Percentiles rank a stretch among this genome's conserved stretches.
These are phyloP conservation scores for Cladopsammia gracilis DNA, from an alignment of 64 coral and sea anemone genomes.

Conservation along the genomic window DNA sequence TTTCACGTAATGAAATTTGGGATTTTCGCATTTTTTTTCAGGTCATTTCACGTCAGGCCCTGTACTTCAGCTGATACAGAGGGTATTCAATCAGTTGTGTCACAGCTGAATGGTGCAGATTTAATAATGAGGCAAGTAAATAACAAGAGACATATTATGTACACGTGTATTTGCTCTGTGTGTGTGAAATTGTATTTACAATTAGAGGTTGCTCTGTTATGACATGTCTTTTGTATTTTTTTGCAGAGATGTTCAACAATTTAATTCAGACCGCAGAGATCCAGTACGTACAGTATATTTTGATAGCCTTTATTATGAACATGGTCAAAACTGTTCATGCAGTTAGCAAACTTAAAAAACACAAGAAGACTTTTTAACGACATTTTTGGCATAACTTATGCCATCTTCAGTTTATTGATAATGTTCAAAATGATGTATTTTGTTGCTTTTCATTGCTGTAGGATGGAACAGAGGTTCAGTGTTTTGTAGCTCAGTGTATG, in stretches of 20 bases:
- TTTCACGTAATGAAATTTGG: no score
- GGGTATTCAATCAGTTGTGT: conserved; percentile 69
- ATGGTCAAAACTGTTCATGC: no score
- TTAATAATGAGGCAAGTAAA: conserved; percentile 67
- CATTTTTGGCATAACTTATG: background rate
- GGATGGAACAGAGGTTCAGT: conserved; percentile 94
- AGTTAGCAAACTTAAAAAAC: no score
- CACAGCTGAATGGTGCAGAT: conserved; percentile 72
- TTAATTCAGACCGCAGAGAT: conserved; percentile 79
- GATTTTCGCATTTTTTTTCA: background rate
- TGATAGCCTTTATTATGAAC: no score
- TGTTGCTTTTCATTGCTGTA: background rate
- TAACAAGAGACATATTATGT: no score
- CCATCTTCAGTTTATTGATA: no score
- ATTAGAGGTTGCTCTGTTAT: no score
- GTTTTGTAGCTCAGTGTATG: conserved; percentile 89
- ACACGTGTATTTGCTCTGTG: no score
- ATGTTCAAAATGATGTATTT: background rate
- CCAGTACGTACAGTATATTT: conserved; percentile 53
- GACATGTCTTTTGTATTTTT: conserved; percentile 6
- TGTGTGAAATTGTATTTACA: no score
- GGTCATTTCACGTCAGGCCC: conserved; percentile 83
- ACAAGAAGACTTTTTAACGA: background rate
- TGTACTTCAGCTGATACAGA: conserved; percentile 72
- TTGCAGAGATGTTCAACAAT: conserved; percentile 92